Evolutionary conservation across 2,113 vertebrate genomes (phyloP), one percentile per base, ranked within the genome.

Genomic region (Panthera uncia): DNA sequence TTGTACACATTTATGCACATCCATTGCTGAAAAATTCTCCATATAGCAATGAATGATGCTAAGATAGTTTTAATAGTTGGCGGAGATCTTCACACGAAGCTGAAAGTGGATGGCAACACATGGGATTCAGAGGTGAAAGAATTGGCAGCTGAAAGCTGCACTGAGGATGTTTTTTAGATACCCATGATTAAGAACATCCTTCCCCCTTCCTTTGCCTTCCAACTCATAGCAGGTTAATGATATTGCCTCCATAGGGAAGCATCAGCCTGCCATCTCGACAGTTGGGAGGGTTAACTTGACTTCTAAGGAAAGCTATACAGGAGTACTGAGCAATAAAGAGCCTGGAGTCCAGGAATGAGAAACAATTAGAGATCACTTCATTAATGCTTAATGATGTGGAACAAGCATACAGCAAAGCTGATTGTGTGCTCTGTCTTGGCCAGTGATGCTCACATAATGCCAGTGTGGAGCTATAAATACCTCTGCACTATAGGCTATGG

Each of bases 351-450:
- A 13, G 48, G 82, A 97, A 85, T 65, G 94, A 94, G 90, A 89
- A 88, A 80, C 95, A 98, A 97, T 95, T 98, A 98, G 83, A 38
- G 83, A 94, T 83, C 85, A 81, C 87, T 96, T 96, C 94, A 94
- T 98, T 93, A 98, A 95, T 97, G 97, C 89, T 97, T 97, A 96
- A 98, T 95, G 96, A 91, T 81, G 88, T 13, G 0, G 90, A 93
- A 27, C 68, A 38, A 63, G 88, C 76, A 21, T 2, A 55, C 68
- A 84, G 78, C 78, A 91, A 45, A 83, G 68, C 69, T 89, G 87
- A 94, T 84, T 78, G 74, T 91, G 78, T 31, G 50, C 69, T 91
- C 81, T 25, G 15, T 81, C 81, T 94, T 57, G 85, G 85, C 85
- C 33, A 52, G 10, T 1, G 71, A 80, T 80, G n/a, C 76, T 82